Evolutionary conservation across 2,113 vertebrate genomes (phyloP).

Genomic region (Phyllostomus discolor): DNA sequence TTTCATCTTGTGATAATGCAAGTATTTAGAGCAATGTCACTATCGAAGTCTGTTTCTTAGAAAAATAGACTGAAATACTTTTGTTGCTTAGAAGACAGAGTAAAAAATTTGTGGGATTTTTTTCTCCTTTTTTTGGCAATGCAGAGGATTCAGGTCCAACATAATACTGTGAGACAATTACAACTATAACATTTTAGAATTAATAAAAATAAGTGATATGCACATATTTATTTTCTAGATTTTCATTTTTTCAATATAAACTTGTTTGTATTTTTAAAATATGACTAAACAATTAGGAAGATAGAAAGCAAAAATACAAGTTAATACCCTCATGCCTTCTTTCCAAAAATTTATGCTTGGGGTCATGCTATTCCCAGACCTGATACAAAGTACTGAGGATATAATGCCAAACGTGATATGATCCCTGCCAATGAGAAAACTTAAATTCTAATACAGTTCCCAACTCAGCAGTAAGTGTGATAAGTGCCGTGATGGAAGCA

Average conservation of each 20-base stretch:
- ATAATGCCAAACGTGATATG: neutral
- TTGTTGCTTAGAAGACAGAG: neutral
- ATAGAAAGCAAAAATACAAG: neutral
- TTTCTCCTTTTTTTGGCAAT: neutral
- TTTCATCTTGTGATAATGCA: neutral
- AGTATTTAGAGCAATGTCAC: neutral
- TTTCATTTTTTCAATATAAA: neutral
- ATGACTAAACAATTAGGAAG: neutral
- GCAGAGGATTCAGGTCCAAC: neutral
- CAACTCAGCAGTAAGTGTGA: neutral
- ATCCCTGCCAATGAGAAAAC: neutral
- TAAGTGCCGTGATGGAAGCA: neutral
- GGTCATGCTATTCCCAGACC: neutral
- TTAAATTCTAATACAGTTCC: neutral
- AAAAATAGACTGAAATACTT: neutral
- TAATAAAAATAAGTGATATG: neutral
- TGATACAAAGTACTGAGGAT: neutral
- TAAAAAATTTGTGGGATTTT: neutral
- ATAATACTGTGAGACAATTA: neutral
- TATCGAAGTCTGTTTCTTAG: neutral
- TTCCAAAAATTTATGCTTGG: neutral
- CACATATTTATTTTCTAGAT: neutral
- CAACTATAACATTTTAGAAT: neutral
- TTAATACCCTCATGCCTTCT: neutral
- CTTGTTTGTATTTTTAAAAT: neutral